Percentiles rank a stretch among this genome's conserved stretches.
Conservation (phyloP, 2,888 invertebrate genomes). For the Amphipoea oculea region DNA sequence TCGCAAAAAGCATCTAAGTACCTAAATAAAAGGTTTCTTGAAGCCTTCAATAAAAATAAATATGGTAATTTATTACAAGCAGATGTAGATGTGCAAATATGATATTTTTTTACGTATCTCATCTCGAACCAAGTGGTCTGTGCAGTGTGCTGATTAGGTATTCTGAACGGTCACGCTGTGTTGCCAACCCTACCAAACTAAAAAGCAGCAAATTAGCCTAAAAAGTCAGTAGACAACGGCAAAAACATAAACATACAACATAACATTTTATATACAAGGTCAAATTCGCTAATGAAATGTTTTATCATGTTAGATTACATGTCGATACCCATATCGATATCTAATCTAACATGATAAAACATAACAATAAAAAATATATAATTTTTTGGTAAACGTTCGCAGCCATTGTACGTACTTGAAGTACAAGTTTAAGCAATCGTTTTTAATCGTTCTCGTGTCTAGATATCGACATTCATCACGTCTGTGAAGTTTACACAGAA, state of each 20-base stretch:
- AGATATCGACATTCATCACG: too few species aligned
- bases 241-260: background rate
- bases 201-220: background rate
- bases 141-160: conserved; percentile 14
- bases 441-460: too few species aligned
- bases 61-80: background rate
- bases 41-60: background rate
- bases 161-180: conserved; percentile 42
- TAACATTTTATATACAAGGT: background rate
- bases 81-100: background rate
- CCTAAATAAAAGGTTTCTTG: rapidly evolving
- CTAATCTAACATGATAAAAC: background rate
- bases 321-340: background rate
- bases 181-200: conserved; percentile 16
- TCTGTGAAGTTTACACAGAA: too few species aligned
- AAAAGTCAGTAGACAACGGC: background rate
- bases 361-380: background rate
- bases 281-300: background rate
- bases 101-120: background rate
- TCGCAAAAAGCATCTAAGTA: rapidly evolving
- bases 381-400: background rate
- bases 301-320: too few species aligned
- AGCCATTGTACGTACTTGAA: background rate
- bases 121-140: too few species aligned
- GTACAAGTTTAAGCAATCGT: too few species aligned